Percentiles rank a stretch among this genome's conserved stretches.
These are phyloP conservation scores for Zapus hudsonius DNA, from an alignment of 2,113 vertebrate species.

Conservation along the genomic window DNA sequence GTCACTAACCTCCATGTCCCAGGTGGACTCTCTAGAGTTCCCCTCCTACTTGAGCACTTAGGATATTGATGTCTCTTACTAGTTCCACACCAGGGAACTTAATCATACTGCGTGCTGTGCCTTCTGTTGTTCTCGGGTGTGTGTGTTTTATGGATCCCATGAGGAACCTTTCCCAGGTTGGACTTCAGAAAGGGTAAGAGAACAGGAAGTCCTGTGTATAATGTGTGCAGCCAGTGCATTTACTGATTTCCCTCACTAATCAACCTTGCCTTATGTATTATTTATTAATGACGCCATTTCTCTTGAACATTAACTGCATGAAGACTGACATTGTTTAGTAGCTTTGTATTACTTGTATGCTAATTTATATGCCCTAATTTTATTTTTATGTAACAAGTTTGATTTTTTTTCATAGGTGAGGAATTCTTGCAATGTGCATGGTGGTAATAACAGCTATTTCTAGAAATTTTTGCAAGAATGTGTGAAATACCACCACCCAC, in stretches of 20 bases:
- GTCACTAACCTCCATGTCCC: neutral
- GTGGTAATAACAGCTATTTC: conserved; percentile 66
- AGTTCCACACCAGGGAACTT: neutral
- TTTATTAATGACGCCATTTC: conserved; percentile 41
- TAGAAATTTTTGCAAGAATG: conserved; percentile 70
- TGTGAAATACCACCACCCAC: conserved; percentile 68
- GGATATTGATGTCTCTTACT: neutral
- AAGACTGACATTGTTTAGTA: conserved; percentile 26
- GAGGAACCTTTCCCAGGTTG: conserved; percentile 40
- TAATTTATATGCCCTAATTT: conserved; percentile 73
- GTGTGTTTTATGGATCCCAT: conserved; percentile 57
- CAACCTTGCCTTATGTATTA: neutral
- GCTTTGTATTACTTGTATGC: neutral
- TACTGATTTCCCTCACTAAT: conserved; percentile 48
- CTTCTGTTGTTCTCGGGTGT: conserved; percentile 52
- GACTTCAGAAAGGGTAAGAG: conserved; percentile 61
- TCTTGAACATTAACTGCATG: conserved; percentile 55
- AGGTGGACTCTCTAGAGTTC: neutral
- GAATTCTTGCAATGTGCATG: conserved; percentile 80
- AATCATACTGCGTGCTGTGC: neutral
- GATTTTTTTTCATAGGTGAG: conserved; percentile 77
- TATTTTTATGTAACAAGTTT: conserved; percentile 83
- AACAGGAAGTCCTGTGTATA: neutral
- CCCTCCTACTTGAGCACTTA: neutral
- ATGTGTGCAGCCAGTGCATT: conserved; percentile 6